Evolutionary conservation across 2,113 vertebrate species (phyloP).

Genomic region (Leptosomus discolor): DNA sequence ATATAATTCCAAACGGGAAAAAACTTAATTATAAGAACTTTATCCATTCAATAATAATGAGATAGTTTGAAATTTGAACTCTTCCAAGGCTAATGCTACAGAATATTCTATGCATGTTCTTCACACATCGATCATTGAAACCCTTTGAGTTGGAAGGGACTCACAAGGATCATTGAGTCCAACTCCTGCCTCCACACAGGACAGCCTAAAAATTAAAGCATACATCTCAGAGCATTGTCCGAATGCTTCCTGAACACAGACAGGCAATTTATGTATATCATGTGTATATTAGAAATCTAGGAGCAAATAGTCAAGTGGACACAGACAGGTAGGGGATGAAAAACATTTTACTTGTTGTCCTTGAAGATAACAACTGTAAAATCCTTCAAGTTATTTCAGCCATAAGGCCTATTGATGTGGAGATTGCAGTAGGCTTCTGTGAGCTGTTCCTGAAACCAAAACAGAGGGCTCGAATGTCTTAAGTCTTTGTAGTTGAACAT

Average conservation of each 20-base stretch:
- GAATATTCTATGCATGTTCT: background rate
- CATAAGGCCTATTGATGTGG: background rate
- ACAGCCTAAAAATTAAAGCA: background rate
- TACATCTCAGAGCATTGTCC: background rate
- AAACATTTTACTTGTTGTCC: background rate
- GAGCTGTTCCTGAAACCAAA: background rate
- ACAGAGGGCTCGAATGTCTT: accelerated
- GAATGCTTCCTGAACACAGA: background rate
- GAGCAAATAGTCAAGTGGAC: background rate
- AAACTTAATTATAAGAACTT: background rate
- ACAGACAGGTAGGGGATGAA: background rate
- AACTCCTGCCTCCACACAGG: background rate
- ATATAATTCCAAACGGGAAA: background rate
- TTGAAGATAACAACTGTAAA: background rate
- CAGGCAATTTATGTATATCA: background rate
- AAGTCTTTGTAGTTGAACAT: background rate
- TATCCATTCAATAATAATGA: background rate
- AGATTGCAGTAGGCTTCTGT: background rate
- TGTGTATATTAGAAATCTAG: background rate
- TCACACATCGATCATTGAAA: background rate
- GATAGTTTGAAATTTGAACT: background rate
- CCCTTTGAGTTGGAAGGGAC: background rate
- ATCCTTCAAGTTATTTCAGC: background rate
- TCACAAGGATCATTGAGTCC: background rate
- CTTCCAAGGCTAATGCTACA: background rate